Base-by-base conservation (phyloP, 92 coral and sea anemone species). In the Bergia sp. region DNA sequence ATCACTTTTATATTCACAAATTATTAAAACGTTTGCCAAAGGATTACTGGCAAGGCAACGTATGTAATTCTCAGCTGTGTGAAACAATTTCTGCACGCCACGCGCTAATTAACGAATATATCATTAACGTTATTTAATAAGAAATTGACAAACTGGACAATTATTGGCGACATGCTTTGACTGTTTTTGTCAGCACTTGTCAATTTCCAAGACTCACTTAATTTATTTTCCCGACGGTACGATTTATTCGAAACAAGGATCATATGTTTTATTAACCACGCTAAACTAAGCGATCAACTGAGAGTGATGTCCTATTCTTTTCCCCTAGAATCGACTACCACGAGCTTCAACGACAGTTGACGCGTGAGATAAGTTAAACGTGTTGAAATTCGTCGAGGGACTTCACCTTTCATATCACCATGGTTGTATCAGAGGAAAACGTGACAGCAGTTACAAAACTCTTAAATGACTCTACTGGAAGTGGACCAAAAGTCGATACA, bases 311-410 rank as follows among this genome's bases (percentile, higher is more conserved):
- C 77, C 2, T 11, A 4, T 84, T 71, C 20, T 69, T 71, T 29
- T 15, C 64, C 21, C 61, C 38, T 84, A 84, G 79, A 84, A 71
- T 18, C 72, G 64, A 5, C 87, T 69, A 77, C 41, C 65, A 82
- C 67, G 76, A 16, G 29, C 29, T 65, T 12, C 5, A 21, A 4
- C 76, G 45, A 38, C 49, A 29, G 16, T 37, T 55, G 47, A 84
- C 12, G 15, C 23, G 65, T 43, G 87, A 84, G 50, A 42, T 18
- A n/a, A 76, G 47, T 61, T 61, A 16, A 2, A 37, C 2, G 69
- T 71, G 76, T 72, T 71, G 86, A 38, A 71, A 72, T 15, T 23
- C 37, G 18, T 20, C 12, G 44, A 45, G 65, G 65, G 23, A 69
- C 40, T 45, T n/a, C 20, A 5, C 29, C 45, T 39, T 47, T 7